Evolutionary conservation across 1,140 invertebrate genomes (phyloP), one percentile per base, ranked within the genome.

Genomic region (Spodoptera frugiperda): DNA sequence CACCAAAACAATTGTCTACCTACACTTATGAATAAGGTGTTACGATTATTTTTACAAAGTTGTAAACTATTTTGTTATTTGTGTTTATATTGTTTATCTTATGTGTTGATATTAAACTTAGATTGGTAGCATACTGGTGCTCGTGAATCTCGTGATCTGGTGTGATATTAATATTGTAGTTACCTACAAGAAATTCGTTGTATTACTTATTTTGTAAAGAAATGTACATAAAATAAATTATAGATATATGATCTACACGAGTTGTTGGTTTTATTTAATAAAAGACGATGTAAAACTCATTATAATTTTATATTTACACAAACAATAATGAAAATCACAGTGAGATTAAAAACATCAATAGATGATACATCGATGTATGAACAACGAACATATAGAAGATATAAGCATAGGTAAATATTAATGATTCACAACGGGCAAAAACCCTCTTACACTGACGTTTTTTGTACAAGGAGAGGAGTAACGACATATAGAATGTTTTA

Each of bases 241-340:
- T 33, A 71, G 68, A n/a, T 71, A n/a, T 71, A 44, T 17, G 19
- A 30, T 39, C 9, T 39, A 39, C 33, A 39, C 33, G 5, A 44
- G 3, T 65, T 21, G 17, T 55, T 39, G 10, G 39, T 53, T 76
- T 68, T 73, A 57, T 54, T 54, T 11, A 70, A 55, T n/a, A 79
- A 82, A 81, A 84, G 81, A 80, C 67, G 75, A 53, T 61, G 77
- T 81, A 78, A 84, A 86, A 88, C 86, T 83, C 80, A 84, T 84
- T 87, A 85, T 79, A 80, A 71, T 86, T 85, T 85, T 87, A 87
- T 94, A 93, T 93, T 93, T 91, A 93, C 88, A 91, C 84, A 89
- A 94, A 91, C 89, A 89, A 90, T 89, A 84, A 83, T 84, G 85
- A 70, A 87, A 89, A 91, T 91, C 87, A 88, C 87, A 90, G 88